Percentiles rank a stretch among this genome's conserved stretches.
phyloP scores from a whole-genome alignment of 2,113 vertebrate genomes.

The Ctenodactylus gundi region DNA sequence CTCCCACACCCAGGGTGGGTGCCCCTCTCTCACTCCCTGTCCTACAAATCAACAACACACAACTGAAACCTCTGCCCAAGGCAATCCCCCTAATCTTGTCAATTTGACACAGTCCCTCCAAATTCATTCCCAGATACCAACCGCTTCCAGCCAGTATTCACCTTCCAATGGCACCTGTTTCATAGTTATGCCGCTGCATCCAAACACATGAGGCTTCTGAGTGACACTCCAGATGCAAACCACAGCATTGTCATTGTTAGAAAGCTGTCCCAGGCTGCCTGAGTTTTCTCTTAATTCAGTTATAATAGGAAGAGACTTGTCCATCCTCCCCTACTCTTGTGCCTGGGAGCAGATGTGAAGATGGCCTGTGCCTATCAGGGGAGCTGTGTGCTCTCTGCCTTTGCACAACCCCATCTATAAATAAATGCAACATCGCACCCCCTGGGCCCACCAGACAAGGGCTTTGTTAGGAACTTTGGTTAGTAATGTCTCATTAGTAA shows the following conservation, averaged over 20 bases:
- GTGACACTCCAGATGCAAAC: too few relatives aligned
- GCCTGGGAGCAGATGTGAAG: conserved; percentile 54
- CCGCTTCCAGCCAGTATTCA: too few relatives aligned
- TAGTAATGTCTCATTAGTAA: conserved; percentile 65
- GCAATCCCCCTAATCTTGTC: too few relatives aligned
- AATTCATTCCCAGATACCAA: too few relatives aligned
- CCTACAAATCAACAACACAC: too few relatives aligned
- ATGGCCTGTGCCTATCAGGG: conserved; percentile 55
- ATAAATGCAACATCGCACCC: conserved; percentile 73
- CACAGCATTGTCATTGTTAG: not conserved
- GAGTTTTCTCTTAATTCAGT: not conserved
- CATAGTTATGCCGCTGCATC: too few relatives aligned
- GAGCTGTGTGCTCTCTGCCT: conserved; percentile 30
- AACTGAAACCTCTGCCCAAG: too few relatives aligned
- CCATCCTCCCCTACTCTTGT: not conserved
- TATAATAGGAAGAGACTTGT: not conserved
- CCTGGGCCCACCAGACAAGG: not conserved
- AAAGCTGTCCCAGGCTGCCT: not conserved
- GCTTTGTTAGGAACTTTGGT: conserved; percentile 64
- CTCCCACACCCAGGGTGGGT: too few relatives aligned
- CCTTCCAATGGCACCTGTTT: too few relatives aligned
- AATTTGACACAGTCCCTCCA: too few relatives aligned
- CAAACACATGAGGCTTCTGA: too few relatives aligned
- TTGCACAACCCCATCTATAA: conserved; percentile 59
- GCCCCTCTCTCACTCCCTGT: too few relatives aligned